phyloP scores from a whole-genome alignment of 2,113 vertebrate species.

The Colinus virginianus region DNA sequence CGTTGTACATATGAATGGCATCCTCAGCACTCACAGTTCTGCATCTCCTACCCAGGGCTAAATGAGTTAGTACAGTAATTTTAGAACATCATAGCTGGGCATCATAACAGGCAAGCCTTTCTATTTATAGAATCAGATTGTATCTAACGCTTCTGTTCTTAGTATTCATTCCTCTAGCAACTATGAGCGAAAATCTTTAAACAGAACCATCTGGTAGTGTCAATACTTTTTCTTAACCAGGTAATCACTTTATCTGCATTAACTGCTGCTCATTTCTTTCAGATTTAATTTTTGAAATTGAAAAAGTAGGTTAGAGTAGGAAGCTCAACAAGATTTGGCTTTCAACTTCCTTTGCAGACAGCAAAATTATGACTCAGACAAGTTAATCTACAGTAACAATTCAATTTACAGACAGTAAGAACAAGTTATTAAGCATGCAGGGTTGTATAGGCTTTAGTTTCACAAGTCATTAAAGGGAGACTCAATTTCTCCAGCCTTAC shows the following conservation, averaged over 20 bases:
- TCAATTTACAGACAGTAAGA: background rate
- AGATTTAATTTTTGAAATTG: background rate
- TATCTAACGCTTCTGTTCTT: background rate
- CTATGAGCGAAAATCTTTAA: constrained; percentile 20
- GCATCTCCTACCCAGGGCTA: background rate
- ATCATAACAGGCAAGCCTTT: background rate
- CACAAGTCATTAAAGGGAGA: background rate
- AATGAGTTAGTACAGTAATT: background rate
- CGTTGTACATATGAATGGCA: background rate
- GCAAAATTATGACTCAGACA: background rate
- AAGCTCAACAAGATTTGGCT: background rate
- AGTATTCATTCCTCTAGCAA: background rate
- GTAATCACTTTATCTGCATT: constrained; percentile 5
- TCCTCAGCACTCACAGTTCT: background rate
- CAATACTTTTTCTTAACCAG: constrained; percentile 29
- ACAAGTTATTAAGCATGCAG: background rate
- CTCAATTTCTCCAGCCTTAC: background rate
- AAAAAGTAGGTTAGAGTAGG: background rate
- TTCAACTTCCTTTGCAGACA: background rate
- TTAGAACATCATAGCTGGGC: background rate
- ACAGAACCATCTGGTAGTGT: constrained; percentile 51
- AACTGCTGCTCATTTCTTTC: constrained; percentile 10
- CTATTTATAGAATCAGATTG: constrained; percentile 20
- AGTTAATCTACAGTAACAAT: background rate
- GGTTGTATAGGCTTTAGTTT: background rate